Evolutionary conservation across 1,140 invertebrate genomes (phyloP), one percentile per base, ranked within the genome.

Genomic region (Drosophila mayri): DNA sequence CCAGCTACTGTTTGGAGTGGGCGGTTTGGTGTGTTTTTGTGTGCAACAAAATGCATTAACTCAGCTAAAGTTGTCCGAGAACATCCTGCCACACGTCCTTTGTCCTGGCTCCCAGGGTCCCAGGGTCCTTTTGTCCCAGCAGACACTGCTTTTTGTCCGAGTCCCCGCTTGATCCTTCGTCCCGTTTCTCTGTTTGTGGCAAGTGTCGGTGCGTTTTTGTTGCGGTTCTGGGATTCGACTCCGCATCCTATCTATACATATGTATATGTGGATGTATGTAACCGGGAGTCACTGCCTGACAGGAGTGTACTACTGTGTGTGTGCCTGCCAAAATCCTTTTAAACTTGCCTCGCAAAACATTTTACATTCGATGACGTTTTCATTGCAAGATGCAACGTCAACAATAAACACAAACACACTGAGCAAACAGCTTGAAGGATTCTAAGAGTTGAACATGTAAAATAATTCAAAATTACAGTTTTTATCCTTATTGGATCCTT

Each of bases 301-400:
- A 55, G 52, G 9, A 32, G 10, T 46, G 18, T 22, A 25, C 25
- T 25, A 25, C 25, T 46, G 37, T 46, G 18, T 46, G 76, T 72
- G 60, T 37, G 50, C 22, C 43, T 59, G 65, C 43, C 66, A 59
- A 79, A 79, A 65, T 72, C 76, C 68, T 79, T 79, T 79, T 72
- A 62, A 87, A 83, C 72, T 70, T 90, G 77, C 68, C 74, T 84
- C 62, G 81, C 68, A 80, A 54, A 90, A 85, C 85, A 90, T 88
- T 88, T 88, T 88, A 90, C 77, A 88, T 84, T 79, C 83, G 76
- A 83, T 87, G 85, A 81, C 85, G 85, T 88, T 85, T 88, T 81
- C 85, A 90, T 84, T 90, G 85, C 81, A 77, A 90, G 76, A 81
- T 90, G 85, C 85, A 90, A 90, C 85, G 85, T 90, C 85, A 90